Conservation (phyloP, 2,888 invertebrate genomes). For the Dolomedes plantarius region DNA sequence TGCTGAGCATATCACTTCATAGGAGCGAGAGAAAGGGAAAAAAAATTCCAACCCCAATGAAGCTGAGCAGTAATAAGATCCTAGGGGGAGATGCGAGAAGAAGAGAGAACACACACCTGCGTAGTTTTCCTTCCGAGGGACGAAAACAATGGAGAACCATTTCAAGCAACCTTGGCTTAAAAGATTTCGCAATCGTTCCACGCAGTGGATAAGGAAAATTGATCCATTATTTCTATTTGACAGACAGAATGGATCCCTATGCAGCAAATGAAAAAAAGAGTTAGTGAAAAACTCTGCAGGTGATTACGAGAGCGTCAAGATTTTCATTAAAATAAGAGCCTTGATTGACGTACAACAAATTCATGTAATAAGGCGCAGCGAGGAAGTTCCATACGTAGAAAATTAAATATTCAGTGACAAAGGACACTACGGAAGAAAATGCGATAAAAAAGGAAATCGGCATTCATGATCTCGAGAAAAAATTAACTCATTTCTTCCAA, state of each 20-base stretch:
- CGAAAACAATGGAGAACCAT: conserved; percentile 14
- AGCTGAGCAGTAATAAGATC: conserved; percentile 24
- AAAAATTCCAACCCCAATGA: conserved; percentile 23
- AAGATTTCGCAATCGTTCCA: conserved; percentile 22
- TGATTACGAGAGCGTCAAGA: too few relatives aligned
- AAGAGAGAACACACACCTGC: neutral
- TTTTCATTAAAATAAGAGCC: too few relatives aligned
- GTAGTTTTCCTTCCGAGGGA: neutral
- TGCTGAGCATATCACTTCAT: conserved; percentile 49
- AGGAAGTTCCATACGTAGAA: too few relatives aligned
- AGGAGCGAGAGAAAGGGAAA: neutral
- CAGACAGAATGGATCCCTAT: neutral
- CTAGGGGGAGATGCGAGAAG: neutral
- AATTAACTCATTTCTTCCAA: too few relatives aligned
- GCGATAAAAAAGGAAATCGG: too few relatives aligned
- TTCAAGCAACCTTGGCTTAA: neutral
- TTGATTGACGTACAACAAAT: too few relatives aligned
- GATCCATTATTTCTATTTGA: conserved; percentile 23
- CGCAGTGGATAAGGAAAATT: conserved; percentile 27
- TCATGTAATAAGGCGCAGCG: too few relatives aligned
- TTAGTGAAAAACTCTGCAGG: too few relatives aligned
- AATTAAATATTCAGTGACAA: too few relatives aligned
- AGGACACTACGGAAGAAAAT: too few relatives aligned
- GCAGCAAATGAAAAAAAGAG: neutral
- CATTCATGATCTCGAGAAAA: too few relatives aligned